phyloP scores from a whole-genome alignment of 2,113 vertebrate species.

The Accipiter cooperii region DNA sequence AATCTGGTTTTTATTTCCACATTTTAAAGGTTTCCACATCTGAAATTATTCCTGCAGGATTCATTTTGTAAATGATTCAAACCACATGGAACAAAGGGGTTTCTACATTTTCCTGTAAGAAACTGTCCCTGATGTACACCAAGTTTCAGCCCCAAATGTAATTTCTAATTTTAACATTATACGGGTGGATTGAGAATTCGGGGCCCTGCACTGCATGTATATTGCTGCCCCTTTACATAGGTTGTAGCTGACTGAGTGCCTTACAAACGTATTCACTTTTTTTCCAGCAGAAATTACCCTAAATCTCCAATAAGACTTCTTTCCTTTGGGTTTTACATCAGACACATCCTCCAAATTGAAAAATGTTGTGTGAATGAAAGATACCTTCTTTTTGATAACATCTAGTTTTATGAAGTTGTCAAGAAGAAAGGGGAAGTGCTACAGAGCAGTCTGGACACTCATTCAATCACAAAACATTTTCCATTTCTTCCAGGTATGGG shows the following conservation, averaged over 20 bases:
- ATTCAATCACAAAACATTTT: neutral
- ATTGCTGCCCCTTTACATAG: neutral
- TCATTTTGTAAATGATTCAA: slow-evolving; percentile 53
- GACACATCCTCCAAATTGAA: neutral
- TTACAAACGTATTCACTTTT: neutral
- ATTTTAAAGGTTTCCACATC: slow-evolving; percentile 61
- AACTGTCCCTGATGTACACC: slow-evolving; percentile 16
- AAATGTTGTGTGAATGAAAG: neutral
- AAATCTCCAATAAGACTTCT: neutral
- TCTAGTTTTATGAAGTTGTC: neutral
- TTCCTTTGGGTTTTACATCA: neutral
- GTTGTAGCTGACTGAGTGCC: neutral
- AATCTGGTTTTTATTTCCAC: slow-evolving; percentile 60
- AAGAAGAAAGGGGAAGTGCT: neutral
- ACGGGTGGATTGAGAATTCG: neutral
- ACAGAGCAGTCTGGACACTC: neutral
- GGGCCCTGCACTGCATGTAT: neutral
- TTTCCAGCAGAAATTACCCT: neutral
- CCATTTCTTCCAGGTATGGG: neutral
- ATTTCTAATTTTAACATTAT: slow-evolving; percentile 27
- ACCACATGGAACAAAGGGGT: slow-evolving; percentile 38
- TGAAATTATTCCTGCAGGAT: slow-evolving; percentile 64
- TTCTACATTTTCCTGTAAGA: slow-evolving; percentile 48
- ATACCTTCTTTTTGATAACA: neutral
- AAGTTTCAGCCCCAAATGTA: neutral